A percentile compares a stretch with the other conserved stretches of the same genome.
Conservation (phyloP, 2,888 invertebrate species). For the Bellardia pandia region DNA sequence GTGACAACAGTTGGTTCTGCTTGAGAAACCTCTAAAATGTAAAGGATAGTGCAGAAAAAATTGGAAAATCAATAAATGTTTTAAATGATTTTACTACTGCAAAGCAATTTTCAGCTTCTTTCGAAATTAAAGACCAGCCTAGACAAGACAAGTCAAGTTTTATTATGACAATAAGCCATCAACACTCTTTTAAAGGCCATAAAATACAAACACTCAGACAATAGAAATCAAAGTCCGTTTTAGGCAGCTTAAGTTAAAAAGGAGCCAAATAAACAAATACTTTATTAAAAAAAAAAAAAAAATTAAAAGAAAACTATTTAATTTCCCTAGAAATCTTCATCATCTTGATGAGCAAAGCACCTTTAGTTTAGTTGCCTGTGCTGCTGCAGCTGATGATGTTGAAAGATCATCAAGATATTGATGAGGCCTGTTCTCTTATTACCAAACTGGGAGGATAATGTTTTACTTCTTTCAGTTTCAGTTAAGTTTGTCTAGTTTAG, state of each 20-base stretch:
- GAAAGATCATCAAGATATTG: constrained; percentile 66
- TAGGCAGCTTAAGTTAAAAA: neutral
- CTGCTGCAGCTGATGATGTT: constrained; percentile 33
- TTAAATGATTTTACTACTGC: constrained; percentile 55
- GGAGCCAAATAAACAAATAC: neutral
- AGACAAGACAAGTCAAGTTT: constrained; percentile 31
- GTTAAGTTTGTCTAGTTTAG: constrained; percentile 33
- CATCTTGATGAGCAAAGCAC: constrained; percentile 29
- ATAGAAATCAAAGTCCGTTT: constrained; percentile 17
- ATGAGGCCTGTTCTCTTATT: constrained; percentile 50
- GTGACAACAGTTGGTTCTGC: constrained; percentile 49
- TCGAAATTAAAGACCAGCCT: constrained; percentile 5
- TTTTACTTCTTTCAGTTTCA: constrained; percentile 29
- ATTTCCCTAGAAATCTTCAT: constrained; percentile 67
- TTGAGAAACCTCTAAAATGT: constrained; percentile 21
- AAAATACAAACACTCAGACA: constrained; percentile 15
- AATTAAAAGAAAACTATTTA: constrained; percentile 24
- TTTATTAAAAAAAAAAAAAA: no score
- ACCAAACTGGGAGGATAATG: constrained; percentile 63
- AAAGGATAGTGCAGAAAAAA: constrained; percentile 19
- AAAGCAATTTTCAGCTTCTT: neutral
- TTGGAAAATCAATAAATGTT: constrained; percentile 52
- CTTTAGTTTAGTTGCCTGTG: constrained; percentile 32
- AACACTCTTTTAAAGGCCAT: constrained; percentile 58
- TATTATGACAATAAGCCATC: constrained; percentile 59